Base-by-base conservation (phyloP, 2,113 vertebrate genomes). In the Chloroceryle aenea region DNA sequence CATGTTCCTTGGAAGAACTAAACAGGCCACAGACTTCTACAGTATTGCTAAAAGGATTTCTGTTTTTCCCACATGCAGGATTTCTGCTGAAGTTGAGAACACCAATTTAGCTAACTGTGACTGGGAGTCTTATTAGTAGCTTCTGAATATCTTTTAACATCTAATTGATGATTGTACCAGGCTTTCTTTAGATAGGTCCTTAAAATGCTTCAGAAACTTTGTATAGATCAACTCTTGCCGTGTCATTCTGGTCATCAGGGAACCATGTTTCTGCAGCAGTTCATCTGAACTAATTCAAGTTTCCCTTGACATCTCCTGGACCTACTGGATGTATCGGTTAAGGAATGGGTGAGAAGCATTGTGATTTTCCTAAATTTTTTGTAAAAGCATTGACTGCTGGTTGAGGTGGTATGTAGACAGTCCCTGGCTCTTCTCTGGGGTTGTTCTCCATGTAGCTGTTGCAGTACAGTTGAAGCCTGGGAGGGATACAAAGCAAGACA, bases 401-500 rank as follows among this genome's bases (percentile, higher is more conserved):
- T 78, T 66, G 79, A 82, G 86, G 58, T 83, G 80, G 86, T 17
- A 47, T 18, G 47, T 3, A 76, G 75, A 7, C 66, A 47, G 75
- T 61, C 55, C 3, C 47, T 76, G 95, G 59, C 61, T 88, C 77
- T 68, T 92, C 92, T 87, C 88, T 76, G 61, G 74, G 55, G 58
- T 26, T 66, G 87, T 88, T 96, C 89, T 85, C 92, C 89, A 8
- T 88, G 94, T 77, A 95, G 96, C 95, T 89, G 9, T 97, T 81
- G 63, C 94, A 93, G 91, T 81, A 72, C 94, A 73, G 95, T 85
- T 84, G 93, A 97, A 98, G 97, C 97, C 98, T 97, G 96, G 97
- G 97, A 97, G 94, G 96, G 97, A 97, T 98, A 98, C 97, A 89
- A 94, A 98, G 97, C 95, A 97, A 97, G 98, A 98, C 99, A 99